Evolutionary conservation across 2,797 vertebrate species (phyloP).

Genomic region (Anguilla anguilla): DNA sequence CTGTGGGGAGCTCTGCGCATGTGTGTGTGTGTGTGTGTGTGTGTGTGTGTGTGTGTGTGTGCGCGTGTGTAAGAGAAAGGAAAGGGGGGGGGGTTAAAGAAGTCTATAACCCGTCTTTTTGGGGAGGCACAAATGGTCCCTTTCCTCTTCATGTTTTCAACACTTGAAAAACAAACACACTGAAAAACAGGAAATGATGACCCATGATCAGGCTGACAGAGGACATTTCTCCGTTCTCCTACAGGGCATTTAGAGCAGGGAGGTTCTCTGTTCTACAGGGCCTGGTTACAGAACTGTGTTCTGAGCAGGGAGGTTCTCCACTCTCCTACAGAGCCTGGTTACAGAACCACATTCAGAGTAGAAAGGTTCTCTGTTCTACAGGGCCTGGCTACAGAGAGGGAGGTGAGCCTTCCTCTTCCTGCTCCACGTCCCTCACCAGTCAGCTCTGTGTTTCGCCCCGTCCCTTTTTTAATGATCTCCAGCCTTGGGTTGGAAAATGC

Average conservation of each 20-base stretch:
- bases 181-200: neutral
- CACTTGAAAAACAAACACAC: constrained; percentile 40
- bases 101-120: constrained; percentile 21
- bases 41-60: neutral
- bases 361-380: neutral
- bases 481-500: neutral
- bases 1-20: neutral
- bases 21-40: constrained; percentile 21
- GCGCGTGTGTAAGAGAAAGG: too few relatives aligned
- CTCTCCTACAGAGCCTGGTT: neutral
- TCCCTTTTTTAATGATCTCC: neutral
- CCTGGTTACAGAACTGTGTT: neutral
- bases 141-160: constrained; percentile 34
- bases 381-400: neutral
- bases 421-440: neutral
- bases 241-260: neutral
- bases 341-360: neutral
- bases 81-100: constrained; percentile 32
- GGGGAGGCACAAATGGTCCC: constrained; percentile 34
- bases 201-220: neutral
- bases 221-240: neutral
- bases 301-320: neutral
- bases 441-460: neutral
- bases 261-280: neutral
- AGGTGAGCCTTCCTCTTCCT: neutral